Percentiles rank a stretch among this genome's conserved stretches.
phyloP scores from a whole-genome alignment of 1,140 invertebrate genomes.

The Palaemon carinicauda region DNA sequence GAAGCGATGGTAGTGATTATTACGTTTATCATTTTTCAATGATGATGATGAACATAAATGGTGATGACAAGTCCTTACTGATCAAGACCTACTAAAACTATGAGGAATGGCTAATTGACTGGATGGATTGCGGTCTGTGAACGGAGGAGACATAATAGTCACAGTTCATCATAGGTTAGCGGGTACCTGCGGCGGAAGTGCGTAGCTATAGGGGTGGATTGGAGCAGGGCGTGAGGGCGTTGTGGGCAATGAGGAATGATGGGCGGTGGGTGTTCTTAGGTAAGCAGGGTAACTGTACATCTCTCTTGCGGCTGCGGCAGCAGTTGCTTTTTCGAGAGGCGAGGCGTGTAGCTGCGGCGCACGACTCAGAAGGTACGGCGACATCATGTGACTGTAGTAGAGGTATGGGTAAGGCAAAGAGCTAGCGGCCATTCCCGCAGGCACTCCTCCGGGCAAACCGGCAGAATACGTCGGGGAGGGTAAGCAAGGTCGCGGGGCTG shows the following conservation, averaged over 20 bases:
- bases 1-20: no score
- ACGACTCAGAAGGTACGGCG: conserved; percentile 46
- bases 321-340: conserved; percentile 9
- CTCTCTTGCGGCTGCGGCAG: conserved; percentile 30
- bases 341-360: conserved; percentile 37
- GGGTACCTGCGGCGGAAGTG: conserved; percentile 51
- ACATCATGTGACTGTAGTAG: conserved; percentile 58
- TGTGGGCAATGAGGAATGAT: conserved; percentile 24
- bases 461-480: conserved; percentile 52
- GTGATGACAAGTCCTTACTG: no score
- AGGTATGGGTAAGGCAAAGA: conserved; percentile 57
- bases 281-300: conserved; percentile 53
- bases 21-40: no score
- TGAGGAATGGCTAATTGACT: no score
- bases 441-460: conserved; percentile 39
- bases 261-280: conserved; percentile 31
- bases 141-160: not conserved
- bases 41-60: no score
- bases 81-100: no score
- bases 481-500: conserved; percentile 42
- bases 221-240: conserved; percentile 52
- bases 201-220: conserved; percentile 57
- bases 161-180: conserved; percentile 38
- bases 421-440: conserved; percentile 15
- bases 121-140: not conserved